A percentile compares a stretch with the other conserved stretches of the same genome.
Conservation (phyloP, 2,113 vertebrate species). For the Thymallus thymallus region DNA sequence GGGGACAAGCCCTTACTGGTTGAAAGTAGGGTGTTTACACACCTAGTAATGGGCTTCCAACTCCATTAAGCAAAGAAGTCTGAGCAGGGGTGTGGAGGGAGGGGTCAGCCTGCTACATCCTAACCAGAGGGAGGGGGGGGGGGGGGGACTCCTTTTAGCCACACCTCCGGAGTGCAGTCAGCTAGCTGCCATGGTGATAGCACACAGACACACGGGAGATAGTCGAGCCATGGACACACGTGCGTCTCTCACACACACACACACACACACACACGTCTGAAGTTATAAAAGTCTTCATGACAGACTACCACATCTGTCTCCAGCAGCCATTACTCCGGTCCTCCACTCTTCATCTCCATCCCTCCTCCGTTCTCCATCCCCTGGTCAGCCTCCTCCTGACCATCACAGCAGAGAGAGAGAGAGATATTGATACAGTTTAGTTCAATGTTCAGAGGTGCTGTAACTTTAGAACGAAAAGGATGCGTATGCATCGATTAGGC, state of each 20-base stretch:
- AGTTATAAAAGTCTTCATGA: conserved; percentile 62
- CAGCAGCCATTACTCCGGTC: conserved; percentile 58
- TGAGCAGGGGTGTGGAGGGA: conserved; percentile 7
- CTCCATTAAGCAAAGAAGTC: too few relatives aligned
- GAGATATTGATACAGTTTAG: too few relatives aligned
- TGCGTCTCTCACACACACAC: conserved; percentile 8
- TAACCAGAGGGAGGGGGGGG: background rate
- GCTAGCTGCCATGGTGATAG: conserved; percentile 56
- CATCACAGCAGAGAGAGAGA: background rate
- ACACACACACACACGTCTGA: conserved; percentile 55
- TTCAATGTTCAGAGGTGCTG: background rate
- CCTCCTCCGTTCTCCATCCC: conserved; percentile 41
- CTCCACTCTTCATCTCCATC: conserved; percentile 68
- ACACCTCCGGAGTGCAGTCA: conserved; percentile 32
- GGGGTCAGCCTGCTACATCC: conserved; percentile 3
- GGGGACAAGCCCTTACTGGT: conserved; percentile 16
- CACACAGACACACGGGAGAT: conserved; percentile 34
- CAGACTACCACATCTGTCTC: conserved; percentile 25
- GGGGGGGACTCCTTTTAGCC: background rate
- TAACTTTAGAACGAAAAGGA: background rate
- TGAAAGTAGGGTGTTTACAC: conserved; percentile 27
- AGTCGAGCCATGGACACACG: conserved; percentile 23
- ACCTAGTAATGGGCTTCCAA: conserved; percentile 5
- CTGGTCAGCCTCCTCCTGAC: conserved; percentile 65
- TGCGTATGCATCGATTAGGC: too few relatives aligned